Evolutionary conservation across 2,113 vertebrate species (phyloP).

Genomic region (Picathartes gymnocephalus): DNA sequence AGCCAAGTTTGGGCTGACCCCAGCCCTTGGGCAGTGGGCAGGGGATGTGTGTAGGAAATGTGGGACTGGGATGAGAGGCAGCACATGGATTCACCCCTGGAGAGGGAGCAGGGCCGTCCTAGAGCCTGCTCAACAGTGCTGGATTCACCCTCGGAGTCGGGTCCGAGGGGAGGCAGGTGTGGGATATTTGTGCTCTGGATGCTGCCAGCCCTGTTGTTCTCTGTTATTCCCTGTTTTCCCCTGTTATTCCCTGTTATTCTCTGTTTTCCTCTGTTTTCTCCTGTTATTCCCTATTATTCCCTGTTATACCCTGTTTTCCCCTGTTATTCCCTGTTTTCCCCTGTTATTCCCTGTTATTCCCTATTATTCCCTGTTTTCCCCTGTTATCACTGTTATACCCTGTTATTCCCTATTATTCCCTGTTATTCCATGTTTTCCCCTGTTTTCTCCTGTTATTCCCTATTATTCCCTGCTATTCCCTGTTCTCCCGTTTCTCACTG

Average conservation of each 20-base stretch:
- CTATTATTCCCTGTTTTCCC: rapidly evolving
- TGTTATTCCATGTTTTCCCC: too few species aligned
- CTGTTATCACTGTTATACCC: too few species aligned
- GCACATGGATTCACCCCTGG: rapidly evolving
- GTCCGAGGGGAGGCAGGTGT: not conserved
- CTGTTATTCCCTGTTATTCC: not conserved
- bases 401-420: not conserved
- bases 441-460: rapidly evolving
- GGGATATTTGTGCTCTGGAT: not conserved
- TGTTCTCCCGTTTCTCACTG: too few species aligned
- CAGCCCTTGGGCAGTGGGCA: not conserved
- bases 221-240: not conserved
- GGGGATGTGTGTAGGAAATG: rapidly evolving
- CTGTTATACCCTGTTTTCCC: too few species aligned
- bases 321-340: not conserved
- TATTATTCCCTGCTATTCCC: not conserved
- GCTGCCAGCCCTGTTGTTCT: not conserved
- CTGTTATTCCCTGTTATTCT: too few species aligned
- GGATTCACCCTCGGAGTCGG: rapidly evolving
- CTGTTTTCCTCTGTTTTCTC: too few species aligned
- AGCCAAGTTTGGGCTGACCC: rapidly evolving
- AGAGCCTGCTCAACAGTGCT: rapidly evolving
- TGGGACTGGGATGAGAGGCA: not conserved
- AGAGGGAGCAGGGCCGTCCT: not conserved
- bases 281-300: not conserved